Evolutionary conservation across 2,797 vertebrate genomes (phyloP).

Genomic region (Sitta carolinensis): DNA sequence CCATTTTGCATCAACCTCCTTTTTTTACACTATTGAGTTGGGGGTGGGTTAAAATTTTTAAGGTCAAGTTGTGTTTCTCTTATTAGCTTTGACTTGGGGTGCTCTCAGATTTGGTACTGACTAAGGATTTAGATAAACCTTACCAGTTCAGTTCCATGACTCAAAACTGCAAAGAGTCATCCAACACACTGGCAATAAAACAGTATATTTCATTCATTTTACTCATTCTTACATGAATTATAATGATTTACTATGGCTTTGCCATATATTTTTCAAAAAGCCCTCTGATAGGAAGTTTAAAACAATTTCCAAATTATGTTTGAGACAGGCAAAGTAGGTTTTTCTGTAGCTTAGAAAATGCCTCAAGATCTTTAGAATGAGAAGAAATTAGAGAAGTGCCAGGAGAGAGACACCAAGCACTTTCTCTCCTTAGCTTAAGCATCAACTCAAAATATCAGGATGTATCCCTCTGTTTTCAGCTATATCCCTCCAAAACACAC

Average conservation of each 20-base stretch:
- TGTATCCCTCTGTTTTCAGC: not conserved
- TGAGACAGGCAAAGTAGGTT: not conserved
- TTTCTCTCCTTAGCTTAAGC: not conserved
- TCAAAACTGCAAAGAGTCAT: not conserved
- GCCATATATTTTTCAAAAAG: not conserved
- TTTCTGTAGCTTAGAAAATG: not conserved
- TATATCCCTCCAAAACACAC: not conserved
- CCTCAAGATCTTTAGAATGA: not conserved
- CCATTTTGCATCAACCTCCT: not conserved
- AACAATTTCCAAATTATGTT: not conserved
- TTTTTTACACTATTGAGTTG: not conserved
- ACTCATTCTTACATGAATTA: not conserved
- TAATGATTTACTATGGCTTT: not conserved
- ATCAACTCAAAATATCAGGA: not conserved
- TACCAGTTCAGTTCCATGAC: not conserved
- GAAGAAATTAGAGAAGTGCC: not conserved
- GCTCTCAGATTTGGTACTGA: not conserved
- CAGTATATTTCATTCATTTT: not conserved
- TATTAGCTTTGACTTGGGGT: not conserved
- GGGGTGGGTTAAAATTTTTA: not conserved
- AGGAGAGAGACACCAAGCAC: not conserved
- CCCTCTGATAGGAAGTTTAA: not conserved
- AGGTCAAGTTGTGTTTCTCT: not conserved
- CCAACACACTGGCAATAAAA: not conserved
- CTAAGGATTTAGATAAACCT: not conserved